Evolutionary conservation across 2,888 invertebrate species (phyloP), one percentile per base, ranked within the genome.

Genomic region (Tryphoninae sp.): DNA sequence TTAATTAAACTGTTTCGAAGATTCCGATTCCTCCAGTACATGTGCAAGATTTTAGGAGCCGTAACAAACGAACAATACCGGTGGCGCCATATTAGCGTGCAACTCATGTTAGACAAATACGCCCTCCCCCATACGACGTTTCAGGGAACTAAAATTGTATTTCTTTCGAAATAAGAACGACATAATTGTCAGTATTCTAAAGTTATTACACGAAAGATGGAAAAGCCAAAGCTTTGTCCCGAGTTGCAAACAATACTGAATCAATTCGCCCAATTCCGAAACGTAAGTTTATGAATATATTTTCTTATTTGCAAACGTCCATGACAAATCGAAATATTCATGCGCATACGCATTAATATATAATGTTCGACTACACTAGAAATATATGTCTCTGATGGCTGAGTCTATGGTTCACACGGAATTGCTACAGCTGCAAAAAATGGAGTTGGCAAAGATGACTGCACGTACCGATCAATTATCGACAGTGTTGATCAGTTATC

Each of bases 181-280:
- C 22, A 49, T 13, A 26, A 26, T 3, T 2, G 3, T 26, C 45
- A 23, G 45, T 23, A 22, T 7, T 23, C 42, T 13, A 45, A 13
- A 33, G 33, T 6, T 6, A 33, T 33, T 33, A 33, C 6, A 19
- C 61, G 2, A 13, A 65, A 40, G n/a, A 82, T 79, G 69, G 77
- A 83, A 49, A 76, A 62, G 13, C 8, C 64, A 33, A 73, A 19
- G 49, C 71, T 85, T 13, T 61, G 79, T 0, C 69, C 69, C 8
- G 83, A 84, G 11, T 67, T 84, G 55, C 80, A 83, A 69, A 49
- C n/a, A 9, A 64, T 85, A 9, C 8, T 85, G 1, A 78, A 83
- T 71, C 75, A 76, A 53, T 83, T 83, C 49, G 33, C 65, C 0
- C 64, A 69, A 51, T 81, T 83, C 16, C 76, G 82, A 16, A 75